Base-by-base conservation (phyloP, 2,797 vertebrate genomes). In the Trichosurus vulpecula region DNA sequence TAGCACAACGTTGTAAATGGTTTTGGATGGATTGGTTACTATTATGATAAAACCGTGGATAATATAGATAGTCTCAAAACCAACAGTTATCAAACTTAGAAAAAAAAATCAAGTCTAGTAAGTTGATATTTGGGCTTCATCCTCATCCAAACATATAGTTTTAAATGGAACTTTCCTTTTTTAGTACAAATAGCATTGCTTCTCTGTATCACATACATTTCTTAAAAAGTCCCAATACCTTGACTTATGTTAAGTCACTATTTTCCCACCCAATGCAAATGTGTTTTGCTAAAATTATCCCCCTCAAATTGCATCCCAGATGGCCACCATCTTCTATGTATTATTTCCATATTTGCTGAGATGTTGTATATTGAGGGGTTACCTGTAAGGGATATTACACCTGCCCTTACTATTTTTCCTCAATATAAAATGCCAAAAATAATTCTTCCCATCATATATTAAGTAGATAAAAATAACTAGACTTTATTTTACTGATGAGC, bases 281-380 rank as follows among this genome's bases (percentile, higher is more conserved):
- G 91, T 54, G 54, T 93, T 94, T 92, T 91, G 41, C 41, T 19
- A 4, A 54, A 95, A 95, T 93, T 95, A 91, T 94, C 66, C 47
- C 81, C 93, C 89, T 97, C 94, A 95, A 95, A 95, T 94, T 53
- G 13, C 29, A 22, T 54, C 30, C 13, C 14, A 52, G 52, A 52
- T 96, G 94, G 92, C 96, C 95, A 92, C 57, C 57, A 93, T 35
- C 16, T 53, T 35, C 11, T 54, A 52, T 91, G 92, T 95, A 96
- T 54, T 94, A 91, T 97, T 97, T 97, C 95, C 92, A 93, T 96
- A 96, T 98, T 97, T 96, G 96, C 94, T 96, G 93, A 98, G 93
- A 90, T 92, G 94, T 96, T 93, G 81, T 74, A 54, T 96, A 95
- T 96, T 95, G 95, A 97, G 97, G 96, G 87, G 54, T 95, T 95